Percentiles rank a stretch among this genome's conserved stretches.
Conservation (phyloP, 2,113 vertebrate genomes). For the Varanus salvator region DNA sequence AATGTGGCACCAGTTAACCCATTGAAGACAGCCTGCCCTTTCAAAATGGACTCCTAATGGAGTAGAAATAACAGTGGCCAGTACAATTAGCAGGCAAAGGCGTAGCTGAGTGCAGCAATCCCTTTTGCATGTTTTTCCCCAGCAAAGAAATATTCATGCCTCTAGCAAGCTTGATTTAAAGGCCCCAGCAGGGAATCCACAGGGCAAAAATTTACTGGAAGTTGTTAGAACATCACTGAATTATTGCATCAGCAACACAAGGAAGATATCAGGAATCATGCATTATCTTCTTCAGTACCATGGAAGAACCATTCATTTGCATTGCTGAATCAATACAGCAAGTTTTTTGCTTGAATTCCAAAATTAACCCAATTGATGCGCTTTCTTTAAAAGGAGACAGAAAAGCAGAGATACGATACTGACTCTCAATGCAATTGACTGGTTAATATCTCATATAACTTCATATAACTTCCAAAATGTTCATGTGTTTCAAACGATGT, state of each 20-base stretch:
- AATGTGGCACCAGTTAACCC: slow-evolving; percentile 75
- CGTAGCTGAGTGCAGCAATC: slow-evolving; percentile 55
- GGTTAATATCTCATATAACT: not conserved
- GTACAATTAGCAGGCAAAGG: slow-evolving; percentile 63
- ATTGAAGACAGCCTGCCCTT: slow-evolving; percentile 56
- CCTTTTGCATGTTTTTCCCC: slow-evolving; percentile 46
- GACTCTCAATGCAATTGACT: slow-evolving; percentile 42
- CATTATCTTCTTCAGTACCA: slow-evolving; percentile 18
- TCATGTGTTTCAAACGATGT: not conserved
- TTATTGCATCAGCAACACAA: slow-evolving; percentile 35
- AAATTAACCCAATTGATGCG: slow-evolving; percentile 53
- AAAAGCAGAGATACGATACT: slow-evolving; percentile 23
- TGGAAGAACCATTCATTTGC: slow-evolving; percentile 41
- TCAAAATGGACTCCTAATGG: slow-evolving; percentile 58
- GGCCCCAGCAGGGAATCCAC: slow-evolving; percentile 51
- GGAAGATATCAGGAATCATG: slow-evolving; percentile 52
- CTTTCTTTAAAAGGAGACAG: not conserved
- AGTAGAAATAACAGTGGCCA: slow-evolving; percentile 37
- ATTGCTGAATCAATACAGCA: slow-evolving; percentile 30
- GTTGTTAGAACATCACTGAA: slow-evolving; percentile 47
- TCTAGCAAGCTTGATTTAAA: slow-evolving; percentile 57
- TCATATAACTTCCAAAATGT: slow-evolving; percentile 26
- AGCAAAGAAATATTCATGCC: slow-evolving; percentile 55
- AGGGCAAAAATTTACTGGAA: slow-evolving; percentile 67
- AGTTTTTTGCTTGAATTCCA: slow-evolving; percentile 53